Conservation (phyloP, 1,140 invertebrate genomes). For the Callitettix versicolor region DNA sequence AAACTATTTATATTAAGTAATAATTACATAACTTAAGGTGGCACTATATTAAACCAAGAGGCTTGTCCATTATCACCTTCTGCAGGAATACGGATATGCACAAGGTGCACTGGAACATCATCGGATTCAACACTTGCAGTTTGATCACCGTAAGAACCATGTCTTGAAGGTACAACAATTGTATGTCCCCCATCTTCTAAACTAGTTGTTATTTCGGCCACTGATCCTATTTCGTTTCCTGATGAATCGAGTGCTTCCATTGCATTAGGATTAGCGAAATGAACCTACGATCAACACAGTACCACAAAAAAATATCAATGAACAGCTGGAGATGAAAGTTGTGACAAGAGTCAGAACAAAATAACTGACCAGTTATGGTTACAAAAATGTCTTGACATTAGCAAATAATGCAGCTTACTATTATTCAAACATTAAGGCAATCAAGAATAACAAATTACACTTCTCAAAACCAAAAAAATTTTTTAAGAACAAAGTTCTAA, state of each 20-base stretch:
- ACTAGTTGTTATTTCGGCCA: slow-evolving; percentile 8
- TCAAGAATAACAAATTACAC: not conserved
- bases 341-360: too few relatives aligned
- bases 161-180: slow-evolving; percentile 7
- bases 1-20: too few relatives aligned
- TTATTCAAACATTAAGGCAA: not conserved
- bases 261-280: slow-evolving; percentile 9
- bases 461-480: not conserved
- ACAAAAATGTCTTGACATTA: not conserved
- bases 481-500: not conserved
- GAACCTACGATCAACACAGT: slow-evolving; percentile 2
- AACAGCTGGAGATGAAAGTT: not conserved
- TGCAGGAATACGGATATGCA: slow-evolving; percentile 23
- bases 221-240: slow-evolving; percentile 1
- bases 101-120: slow-evolving; percentile 26
- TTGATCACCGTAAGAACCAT: slow-evolving; percentile 8
- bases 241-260: slow-evolving; percentile 7
- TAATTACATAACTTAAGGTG: not conserved
- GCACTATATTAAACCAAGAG: slow-evolving; percentile 11
- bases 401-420: not conserved
- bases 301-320: not conserved
- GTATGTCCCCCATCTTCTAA: slow-evolving; percentile 1
- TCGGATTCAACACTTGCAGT: slow-evolving; percentile 24
- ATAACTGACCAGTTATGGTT: not conserved
- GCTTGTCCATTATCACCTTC: not conserved